Evolutionary conservation across 2,888 invertebrate species (phyloP).

Genomic region (Rhynchonema sp.): DNA sequence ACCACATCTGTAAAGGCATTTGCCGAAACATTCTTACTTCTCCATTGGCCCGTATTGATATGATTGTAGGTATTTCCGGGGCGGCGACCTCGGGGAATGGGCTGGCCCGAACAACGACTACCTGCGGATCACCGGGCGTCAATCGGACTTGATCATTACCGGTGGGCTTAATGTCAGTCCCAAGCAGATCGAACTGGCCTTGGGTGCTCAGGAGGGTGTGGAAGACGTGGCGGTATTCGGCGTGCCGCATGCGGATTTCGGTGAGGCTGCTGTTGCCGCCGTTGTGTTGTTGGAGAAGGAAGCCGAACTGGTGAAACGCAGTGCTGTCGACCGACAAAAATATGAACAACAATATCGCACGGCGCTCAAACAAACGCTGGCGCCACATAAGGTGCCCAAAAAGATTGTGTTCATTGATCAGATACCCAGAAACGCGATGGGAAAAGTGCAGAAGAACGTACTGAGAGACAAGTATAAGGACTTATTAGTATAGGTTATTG

Average conservation of each 20-base stretch:
- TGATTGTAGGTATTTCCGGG: neutral
- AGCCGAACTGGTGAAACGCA: slow-evolving; percentile 4
- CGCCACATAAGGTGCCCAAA: slow-evolving; percentile 53
- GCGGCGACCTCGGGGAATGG: slow-evolving; percentile 13
- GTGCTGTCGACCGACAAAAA: slow-evolving; percentile 1
- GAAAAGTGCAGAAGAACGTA: slow-evolving; percentile 48
- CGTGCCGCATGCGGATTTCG: slow-evolving; percentile 54
- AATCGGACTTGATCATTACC: slow-evolving; percentile 23
- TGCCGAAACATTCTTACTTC: no score
- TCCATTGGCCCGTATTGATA: no score
- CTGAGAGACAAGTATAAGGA: slow-evolving; percentile 18
- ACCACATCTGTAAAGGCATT: no score
- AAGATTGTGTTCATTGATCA: slow-evolving; percentile 30
- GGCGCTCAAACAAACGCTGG: slow-evolving; percentile 40
- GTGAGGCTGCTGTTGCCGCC: slow-evolving; percentile 48
- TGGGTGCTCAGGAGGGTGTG: slow-evolving; percentile 30
- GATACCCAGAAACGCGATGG: slow-evolving; percentile 66
- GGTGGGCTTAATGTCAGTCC: slow-evolving; percentile 26
- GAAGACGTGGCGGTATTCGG: slow-evolving; percentile 59
- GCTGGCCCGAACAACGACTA: neutral
- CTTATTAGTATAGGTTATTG: neutral
- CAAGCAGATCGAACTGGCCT: slow-evolving; percentile 19
- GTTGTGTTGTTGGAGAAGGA: slow-evolving; percentile 19
- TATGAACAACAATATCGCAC: slow-evolving; percentile 1
- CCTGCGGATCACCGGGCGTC: slow-evolving; percentile 13